Evolutionary conservation across 2,113 vertebrate species (phyloP).

Genomic region (Lynx canadensis): DNA sequence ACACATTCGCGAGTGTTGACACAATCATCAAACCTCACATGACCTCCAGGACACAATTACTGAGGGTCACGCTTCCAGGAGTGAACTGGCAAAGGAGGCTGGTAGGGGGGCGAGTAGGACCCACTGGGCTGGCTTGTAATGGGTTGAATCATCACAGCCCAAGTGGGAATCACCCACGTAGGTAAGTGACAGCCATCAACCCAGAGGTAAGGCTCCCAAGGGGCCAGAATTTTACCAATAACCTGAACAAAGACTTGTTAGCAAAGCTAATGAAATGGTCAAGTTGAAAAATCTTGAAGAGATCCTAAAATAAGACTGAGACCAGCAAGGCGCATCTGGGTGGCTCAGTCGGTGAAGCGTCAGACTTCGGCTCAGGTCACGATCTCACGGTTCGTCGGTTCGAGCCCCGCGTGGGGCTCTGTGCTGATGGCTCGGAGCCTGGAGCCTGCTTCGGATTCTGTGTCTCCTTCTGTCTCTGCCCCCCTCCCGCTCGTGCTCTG

Average conservation of each 20-base stretch:
- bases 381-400: too few species aligned
- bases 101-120: accelerated
- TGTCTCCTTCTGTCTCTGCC: too few species aligned
- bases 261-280: not conserved
- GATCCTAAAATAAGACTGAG: not conserved
- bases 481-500: too few species aligned
- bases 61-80: accelerated
- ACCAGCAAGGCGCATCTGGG: not conserved
- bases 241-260: not conserved
- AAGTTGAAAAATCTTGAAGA: too few species aligned
- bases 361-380: too few species aligned
- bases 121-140: accelerated
- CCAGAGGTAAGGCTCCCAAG: not conserved
- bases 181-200: accelerated
- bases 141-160: not conserved
- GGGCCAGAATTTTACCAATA: not conserved
- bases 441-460: too few species aligned
- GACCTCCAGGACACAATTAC: not conserved
- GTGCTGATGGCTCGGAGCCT: too few species aligned
- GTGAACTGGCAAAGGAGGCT: accelerated
- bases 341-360: too few species aligned
- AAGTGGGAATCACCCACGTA: accelerated
- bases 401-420: too few species aligned
- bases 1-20: not conserved
- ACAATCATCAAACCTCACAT: too few species aligned